Percentiles rank a stretch among this genome's conserved stretches.
Conservation (phyloP, 1,140 invertebrate genomes). For the Papilio xuthus region DNA sequence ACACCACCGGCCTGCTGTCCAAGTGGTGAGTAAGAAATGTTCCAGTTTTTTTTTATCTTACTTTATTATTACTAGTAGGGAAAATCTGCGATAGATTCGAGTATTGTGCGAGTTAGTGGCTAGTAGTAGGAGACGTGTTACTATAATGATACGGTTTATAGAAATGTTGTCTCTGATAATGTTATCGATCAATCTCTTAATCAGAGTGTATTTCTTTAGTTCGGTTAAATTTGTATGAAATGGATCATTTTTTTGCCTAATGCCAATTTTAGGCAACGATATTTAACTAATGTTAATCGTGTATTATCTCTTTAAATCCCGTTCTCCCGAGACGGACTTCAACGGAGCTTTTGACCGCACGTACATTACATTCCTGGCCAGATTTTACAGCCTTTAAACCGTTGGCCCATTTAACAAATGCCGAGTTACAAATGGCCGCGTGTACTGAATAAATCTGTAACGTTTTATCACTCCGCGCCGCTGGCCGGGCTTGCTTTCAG, state of each 20-base stretch:
- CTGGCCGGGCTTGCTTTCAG: conserved; percentile 44
- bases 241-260: too few relatives aligned
- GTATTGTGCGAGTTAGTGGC: background rate
- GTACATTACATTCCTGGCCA: conserved; percentile 46
- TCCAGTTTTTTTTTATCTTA: conserved; percentile 36
- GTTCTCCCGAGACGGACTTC: conserved; percentile 41
- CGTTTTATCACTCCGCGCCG: conserved; percentile 62
- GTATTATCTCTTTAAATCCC: conserved; percentile 20
- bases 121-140: background rate
- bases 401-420: conserved; percentile 59
- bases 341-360: conserved; percentile 45
- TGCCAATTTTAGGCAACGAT: too few relatives aligned
- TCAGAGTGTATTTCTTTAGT: background rate
- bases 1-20: conserved; percentile 74
- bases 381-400: conserved; percentile 59
- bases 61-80: background rate
- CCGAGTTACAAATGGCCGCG: conserved; percentile 59
- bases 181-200: too few relatives aligned
- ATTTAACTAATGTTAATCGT: background rate
- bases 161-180: too few relatives aligned
- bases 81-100: background rate
- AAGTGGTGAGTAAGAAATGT: conserved; percentile 69
- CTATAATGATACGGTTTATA: too few relatives aligned
- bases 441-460: conserved; percentile 61
- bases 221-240: too few relatives aligned